Evolutionary conservation across 2,113 vertebrate genomes (phyloP).

Genomic region (Amblyopsis rosae): DNA sequence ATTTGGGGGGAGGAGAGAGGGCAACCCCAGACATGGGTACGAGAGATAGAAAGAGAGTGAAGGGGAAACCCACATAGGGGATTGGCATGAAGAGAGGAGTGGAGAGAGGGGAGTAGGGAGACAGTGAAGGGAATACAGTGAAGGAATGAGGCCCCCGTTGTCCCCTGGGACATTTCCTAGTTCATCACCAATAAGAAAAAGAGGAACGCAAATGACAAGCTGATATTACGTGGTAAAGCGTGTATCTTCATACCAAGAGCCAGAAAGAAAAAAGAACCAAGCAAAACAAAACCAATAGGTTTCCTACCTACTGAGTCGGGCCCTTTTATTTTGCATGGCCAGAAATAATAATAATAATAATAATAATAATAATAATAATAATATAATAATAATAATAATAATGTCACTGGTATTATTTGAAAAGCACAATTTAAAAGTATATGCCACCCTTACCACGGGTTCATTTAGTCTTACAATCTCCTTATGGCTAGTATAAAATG

Average conservation of each 20-base stretch:
- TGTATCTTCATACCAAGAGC: slow-evolving; percentile 29
- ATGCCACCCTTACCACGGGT: neutral
- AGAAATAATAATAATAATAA: neutral
- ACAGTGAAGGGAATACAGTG: slow-evolving; percentile 16
- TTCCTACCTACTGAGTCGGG: neutral
- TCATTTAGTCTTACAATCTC: slow-evolving; percentile 4
- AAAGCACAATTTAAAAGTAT: too few species aligned
- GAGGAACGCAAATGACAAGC: slow-evolving; percentile 45
- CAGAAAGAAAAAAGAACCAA: slow-evolving; percentile 8
- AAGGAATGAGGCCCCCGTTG: slow-evolving; percentile 33
- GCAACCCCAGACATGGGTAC: slow-evolving; percentile 51
- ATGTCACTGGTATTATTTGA: neutral
- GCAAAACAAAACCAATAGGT: slow-evolving; percentile 16
- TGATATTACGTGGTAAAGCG: slow-evolving; percentile 31
- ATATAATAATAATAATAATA: neutral
- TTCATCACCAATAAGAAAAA: slow-evolving; percentile 47
- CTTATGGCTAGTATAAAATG: slow-evolving; percentile 52
- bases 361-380: neutral
- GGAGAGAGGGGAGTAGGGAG: slow-evolving; percentile 1
- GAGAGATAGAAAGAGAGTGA: slow-evolving; percentile 45
- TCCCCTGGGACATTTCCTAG: slow-evolving; percentile 68
- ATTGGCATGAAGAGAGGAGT: slow-evolving; percentile 19
- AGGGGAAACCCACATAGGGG: slow-evolving; percentile 5
- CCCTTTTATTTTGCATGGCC: neutral
- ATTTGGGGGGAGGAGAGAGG: slow-evolving; percentile 58